These are phyloP conservation scores for Chiroxiphia lanceolata DNA, from an alignment of 2,797 vertebrate species.

Conservation along the genomic window DNA sequence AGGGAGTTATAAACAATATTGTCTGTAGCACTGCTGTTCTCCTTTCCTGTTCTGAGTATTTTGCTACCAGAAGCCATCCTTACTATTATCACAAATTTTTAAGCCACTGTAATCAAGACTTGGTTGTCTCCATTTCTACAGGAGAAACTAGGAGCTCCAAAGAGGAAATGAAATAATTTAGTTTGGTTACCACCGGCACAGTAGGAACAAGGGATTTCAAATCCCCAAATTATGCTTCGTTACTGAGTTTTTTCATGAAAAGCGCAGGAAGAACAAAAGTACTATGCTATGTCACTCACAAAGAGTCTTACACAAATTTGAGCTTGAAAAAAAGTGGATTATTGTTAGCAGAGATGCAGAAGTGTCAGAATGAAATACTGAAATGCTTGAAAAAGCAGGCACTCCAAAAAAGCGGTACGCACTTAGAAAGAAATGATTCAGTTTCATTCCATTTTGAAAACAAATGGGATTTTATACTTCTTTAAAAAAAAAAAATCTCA, in stretches of 20 bases:
- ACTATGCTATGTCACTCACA: not conserved
- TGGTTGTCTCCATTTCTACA: not conserved
- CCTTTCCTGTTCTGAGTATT: not conserved
- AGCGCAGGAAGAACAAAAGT: not conserved
- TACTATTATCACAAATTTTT: not conserved
- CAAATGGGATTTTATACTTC: not conserved
- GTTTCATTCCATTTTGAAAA: not conserved
- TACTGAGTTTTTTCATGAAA: not conserved
- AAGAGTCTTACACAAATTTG: not conserved
- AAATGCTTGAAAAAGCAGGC: not conserved
- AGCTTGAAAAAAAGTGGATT: not conserved
- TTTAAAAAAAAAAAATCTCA: not conserved
- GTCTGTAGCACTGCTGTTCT: not conserved
- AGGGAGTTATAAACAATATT: not conserved
- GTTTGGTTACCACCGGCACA: not conserved
- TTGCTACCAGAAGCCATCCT: not conserved
- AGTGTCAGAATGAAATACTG: not conserved
- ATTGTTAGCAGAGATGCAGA: not conserved
- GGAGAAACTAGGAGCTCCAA: not conserved
- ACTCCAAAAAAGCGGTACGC: not conserved
- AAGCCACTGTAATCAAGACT: not conserved
- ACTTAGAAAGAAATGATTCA: not conserved
- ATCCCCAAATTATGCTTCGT: not conserved
- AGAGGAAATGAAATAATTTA: not conserved
- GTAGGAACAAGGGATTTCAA: not conserved